These are phyloP conservation scores for Dufourea novaeangliae DNA, from an alignment of 1,140 invertebrate species.

Conservation along the genomic window DNA sequence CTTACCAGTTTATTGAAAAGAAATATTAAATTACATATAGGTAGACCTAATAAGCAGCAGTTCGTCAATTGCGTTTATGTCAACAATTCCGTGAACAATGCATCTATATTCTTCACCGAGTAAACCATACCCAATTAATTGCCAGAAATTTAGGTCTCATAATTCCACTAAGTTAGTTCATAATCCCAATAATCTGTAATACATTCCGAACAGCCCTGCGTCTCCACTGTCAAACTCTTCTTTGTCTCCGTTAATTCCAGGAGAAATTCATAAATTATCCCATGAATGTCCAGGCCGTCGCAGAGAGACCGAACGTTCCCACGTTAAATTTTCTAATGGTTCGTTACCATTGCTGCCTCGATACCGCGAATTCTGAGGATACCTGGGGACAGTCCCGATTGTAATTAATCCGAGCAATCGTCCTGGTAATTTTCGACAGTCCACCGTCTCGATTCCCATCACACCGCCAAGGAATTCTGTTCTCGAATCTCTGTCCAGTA, in stretches of 20 bases:
- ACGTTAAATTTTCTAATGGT: not conserved
- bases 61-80: too few relatives aligned
- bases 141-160: not conserved
- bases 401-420: slow-evolving; percentile 11
- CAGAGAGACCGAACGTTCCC: not conserved
- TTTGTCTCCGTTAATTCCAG: not conserved
- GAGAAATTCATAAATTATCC: slow-evolving; percentile 2
- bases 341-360: not conserved
- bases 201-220: not conserved
- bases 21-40: too few relatives aligned
- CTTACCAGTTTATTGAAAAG: too few relatives aligned
- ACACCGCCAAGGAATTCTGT: slow-evolving; percentile 29
- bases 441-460: slow-evolving; percentile 37
- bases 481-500: slow-evolving; percentile 47
- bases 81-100: not conserved
- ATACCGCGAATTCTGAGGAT: not conserved
- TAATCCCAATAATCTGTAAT: not conserved
- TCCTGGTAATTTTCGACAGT: slow-evolving; percentile 21
- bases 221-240: not conserved
- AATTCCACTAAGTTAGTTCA: not conserved
- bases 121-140: not conserved
- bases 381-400: not conserved
- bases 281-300: not conserved
- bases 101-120: too few relatives aligned
- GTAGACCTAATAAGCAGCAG: too few relatives aligned